phyloP scores from a whole-genome alignment of 2,888 invertebrate genomes.

The Calameuta pallipes region DNA sequence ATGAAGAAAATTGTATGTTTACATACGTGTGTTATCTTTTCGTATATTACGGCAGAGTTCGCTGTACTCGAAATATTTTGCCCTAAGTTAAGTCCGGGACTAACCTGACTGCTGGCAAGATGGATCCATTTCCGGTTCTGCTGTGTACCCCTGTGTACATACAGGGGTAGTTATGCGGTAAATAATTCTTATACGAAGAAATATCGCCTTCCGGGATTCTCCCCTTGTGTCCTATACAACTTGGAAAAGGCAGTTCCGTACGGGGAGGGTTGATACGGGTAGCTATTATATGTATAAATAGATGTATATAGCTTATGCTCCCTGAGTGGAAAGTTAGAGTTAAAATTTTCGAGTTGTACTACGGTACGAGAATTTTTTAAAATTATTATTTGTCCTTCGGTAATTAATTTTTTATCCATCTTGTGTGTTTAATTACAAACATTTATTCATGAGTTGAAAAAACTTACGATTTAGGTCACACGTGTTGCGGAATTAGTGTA shows the following conservation, averaged over 20 bases:
- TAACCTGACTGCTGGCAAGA: background rate
- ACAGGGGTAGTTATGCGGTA: background rate
- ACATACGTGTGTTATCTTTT: no score
- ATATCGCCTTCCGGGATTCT: background rate
- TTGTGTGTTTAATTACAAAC: background rate
- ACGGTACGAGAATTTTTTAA: no score
- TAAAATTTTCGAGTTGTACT: background rate
- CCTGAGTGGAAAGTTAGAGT: background rate
- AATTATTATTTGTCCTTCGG: no score
- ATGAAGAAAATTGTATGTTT: background rate
- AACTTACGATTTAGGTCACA: background rate
- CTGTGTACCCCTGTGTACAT: background rate
- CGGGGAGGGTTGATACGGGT: background rate
- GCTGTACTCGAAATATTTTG: background rate
- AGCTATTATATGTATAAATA: background rate
- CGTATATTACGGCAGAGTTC: no score
- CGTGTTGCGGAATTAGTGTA: background rate
- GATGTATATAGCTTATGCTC: background rate
- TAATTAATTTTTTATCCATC: no score
- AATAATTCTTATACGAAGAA: conserved; percentile 2
- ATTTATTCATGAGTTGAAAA: background rate
- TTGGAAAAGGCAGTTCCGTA: background rate
- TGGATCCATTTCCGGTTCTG: background rate
- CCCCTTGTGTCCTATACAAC: background rate
- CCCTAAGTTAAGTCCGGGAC: background rate